phyloP scores from a whole-genome alignment of 64 coral and sea anemone genomes.

The Catalaphyllia jardinei region DNA sequence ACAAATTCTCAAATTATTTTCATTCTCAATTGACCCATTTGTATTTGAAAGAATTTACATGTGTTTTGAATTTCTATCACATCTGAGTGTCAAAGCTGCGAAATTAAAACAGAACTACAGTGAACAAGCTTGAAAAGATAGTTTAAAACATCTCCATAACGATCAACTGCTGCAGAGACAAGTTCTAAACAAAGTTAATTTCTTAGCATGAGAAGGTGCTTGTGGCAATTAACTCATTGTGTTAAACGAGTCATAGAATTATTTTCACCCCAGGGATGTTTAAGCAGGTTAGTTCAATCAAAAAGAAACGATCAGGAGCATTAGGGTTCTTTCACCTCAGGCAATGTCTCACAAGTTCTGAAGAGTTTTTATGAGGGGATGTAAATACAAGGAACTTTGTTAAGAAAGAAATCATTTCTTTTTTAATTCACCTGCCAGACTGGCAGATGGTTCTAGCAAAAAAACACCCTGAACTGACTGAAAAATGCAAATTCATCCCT shows the following conservation, averaged over 20 bases:
- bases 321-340: neutral
- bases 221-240: conserved; percentile 54
- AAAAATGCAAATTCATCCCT: neutral
- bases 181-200: conserved; percentile 41
- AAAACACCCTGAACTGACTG: neutral
- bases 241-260: conserved; percentile 24
- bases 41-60: conserved; percentile 1
- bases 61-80: neutral
- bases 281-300: conserved; percentile 2
- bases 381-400: no score
- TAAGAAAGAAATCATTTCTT: neutral
- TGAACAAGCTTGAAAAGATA: neutral
- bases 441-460: conserved; percentile 22
- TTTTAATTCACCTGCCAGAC: neutral
- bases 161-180: neutral
- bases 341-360: neutral
- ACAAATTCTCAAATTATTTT: neutral
- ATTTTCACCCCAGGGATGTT: conserved; percentile 37
- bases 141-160: neutral
- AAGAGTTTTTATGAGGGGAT: neutral
- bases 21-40: neutral
- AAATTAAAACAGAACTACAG: neutral
- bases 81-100: neutral
- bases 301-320: neutral
- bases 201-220: conserved; percentile 35